Evolutionary conservation across 1,140 invertebrate genomes (phyloP), one percentile per base, ranked within the genome.

Genomic region (Microplitis demolitor): DNA sequence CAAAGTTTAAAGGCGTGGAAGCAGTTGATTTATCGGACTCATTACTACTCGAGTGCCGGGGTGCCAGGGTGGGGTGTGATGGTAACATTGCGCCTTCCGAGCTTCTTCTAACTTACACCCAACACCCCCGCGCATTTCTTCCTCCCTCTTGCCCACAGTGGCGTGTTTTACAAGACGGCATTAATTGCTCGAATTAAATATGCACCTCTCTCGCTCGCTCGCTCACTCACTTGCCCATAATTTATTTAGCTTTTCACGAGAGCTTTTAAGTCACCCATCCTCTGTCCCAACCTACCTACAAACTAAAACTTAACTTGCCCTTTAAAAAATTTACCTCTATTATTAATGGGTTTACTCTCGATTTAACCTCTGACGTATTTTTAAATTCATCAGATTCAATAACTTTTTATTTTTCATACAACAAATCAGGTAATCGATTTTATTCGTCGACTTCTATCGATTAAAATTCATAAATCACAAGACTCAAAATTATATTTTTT

Each of bases 161-260:
- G 84, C 85, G 83, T 87, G 86, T 87, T 87, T 87, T 87, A 87
- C 86, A 87, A 87, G 85, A 85, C 85, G 84, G 85, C 85, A 87
- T 87, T 87, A 87, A 87, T 87, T 87, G 85, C 84, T 84, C 79
- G 85, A 87, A 87, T 87, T 87, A 87, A 87, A 87, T 87, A 87
- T 87, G 86, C 85, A 87, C 85, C 82, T 86, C 83, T 81, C 81
- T 81, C 79, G 75, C 74, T 77, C 78, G 75, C 74, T 77, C 78
- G 74, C 73, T 77, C 73, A 74, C 76, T 77, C 77, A 69, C 75
- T 74, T 74, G 76, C 76, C 73, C 77, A 82, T 85, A 86, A 86
- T 86, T 85, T 86, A 85, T 86, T 86, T 86, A 80, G 80, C 83
- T 83, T 85, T 84, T 81, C 82, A 79, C 80, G 82, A 84, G 82